Base-by-base conservation (phyloP, 2,113 vertebrate species). In the Anhinga anhinga region DNA sequence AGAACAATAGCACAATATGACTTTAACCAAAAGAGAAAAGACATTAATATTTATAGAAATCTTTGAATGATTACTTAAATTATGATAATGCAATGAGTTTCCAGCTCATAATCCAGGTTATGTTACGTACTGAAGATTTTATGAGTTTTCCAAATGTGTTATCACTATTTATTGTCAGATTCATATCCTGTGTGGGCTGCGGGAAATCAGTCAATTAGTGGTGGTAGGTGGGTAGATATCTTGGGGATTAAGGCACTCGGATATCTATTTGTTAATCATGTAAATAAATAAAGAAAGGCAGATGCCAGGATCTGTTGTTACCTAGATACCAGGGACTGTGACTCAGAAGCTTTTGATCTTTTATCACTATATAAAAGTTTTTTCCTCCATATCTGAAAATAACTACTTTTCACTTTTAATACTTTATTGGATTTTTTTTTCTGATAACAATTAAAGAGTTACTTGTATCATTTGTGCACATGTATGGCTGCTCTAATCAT, bases 331-430 rank as follows among this genome's bases (percentile, higher is more conserved):
- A n/a, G 42, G 19, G 38, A 23, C 55, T 52, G 23, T 77, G 72
- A 50, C 71, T 95, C 80, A 86, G 36, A 90, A 81, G 85, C 32
- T 92, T 97, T 94, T 85, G 55, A 94, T 95, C 73, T 85, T 86
- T 81, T 96, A 91, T 88, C 45, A 56, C 38, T 67, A 61, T 19
- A 13, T 23, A 18, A 26, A 93, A 91, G 12, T 42, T 79, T 96
- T 94, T 72, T 93, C 19, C 12, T 78, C 44, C 58, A 66, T 42
- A 29, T 80, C 70, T 92, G 15, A 92, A 96, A 96, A 92, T 66
- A 91, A 15, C 16, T 69, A 18, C 7, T 94, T 96, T 88, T 77
- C 27, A 66, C 16, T 69, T 76, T 38, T 71, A 77, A n/a, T 66
- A 29, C 2, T 23, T 36, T 13, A 69, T 65, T 53, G 13, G 8